Evolutionary conservation across 92 coral and sea anemone genomes (phyloP).

Genomic region (Anthopleura xanthogrammica): DNA sequence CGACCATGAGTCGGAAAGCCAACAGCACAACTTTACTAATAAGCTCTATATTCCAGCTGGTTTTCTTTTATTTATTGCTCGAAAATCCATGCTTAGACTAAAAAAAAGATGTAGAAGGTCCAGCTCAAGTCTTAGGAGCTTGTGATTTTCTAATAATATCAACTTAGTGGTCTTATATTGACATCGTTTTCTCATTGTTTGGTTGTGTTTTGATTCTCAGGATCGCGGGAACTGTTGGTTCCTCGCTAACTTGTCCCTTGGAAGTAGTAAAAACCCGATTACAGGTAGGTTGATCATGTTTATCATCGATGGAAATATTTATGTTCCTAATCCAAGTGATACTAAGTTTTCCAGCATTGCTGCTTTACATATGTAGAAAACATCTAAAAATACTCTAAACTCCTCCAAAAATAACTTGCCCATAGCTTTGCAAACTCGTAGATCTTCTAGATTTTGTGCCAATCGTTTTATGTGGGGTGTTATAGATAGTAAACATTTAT

Average conservation of each 20-base stretch:
- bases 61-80: no score
- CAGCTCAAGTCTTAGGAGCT: no score
- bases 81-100: no score
- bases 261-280: slow-evolving; percentile 94
- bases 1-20: not conserved
- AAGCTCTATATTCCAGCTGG: no score
- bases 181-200: not conserved
- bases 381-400: not conserved
- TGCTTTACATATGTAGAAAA: not conserved
- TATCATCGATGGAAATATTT: not conserved
- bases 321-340: not conserved
- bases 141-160: no score
- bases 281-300: slow-evolving; percentile 54
- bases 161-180: no score
- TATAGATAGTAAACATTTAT: no score
- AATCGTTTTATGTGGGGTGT: no score
- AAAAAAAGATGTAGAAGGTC: no score
- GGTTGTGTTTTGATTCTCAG: slow-evolving; percentile 37
- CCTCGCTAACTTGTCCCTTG: slow-evolving; percentile 86
- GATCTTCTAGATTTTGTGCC: no score
- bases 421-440: not conserved
- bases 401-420: not conserved
- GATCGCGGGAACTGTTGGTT: slow-evolving; percentile 93
- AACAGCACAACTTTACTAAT: no score
- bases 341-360: not conserved